Percentiles rank a stretch among this genome's conserved stretches.
These are phyloP conservation scores for Mobula birostris DNA, from an alignment of 2,113 vertebrate genomes.

Conservation along the genomic window DNA sequence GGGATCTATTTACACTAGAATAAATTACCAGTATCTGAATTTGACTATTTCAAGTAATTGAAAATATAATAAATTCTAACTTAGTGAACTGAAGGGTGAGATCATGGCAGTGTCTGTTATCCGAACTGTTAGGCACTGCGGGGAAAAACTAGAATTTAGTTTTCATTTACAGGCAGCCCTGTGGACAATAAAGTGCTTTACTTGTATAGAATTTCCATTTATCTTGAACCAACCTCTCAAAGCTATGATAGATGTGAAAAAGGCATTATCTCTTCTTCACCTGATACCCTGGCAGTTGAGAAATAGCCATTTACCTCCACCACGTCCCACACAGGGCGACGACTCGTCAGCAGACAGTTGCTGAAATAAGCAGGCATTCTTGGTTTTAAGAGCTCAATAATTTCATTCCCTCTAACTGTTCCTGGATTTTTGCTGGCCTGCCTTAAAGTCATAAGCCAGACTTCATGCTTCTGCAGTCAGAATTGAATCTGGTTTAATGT, in stretches of 20 bases:
- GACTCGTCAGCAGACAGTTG: conserved; percentile 7
- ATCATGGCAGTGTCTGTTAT: conserved; percentile 48
- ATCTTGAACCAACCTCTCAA: conserved; percentile 57
- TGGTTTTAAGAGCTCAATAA: not conserved
- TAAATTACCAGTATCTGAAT: not conserved
- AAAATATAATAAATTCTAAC: conserved; percentile 16
- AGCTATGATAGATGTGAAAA: conserved; percentile 53
- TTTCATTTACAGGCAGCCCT: conserved; percentile 45
- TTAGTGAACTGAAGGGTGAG: conserved; percentile 41
- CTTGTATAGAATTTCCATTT: conserved; percentile 53
- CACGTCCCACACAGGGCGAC: conserved; percentile 35
- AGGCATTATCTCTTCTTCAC: conserved; percentile 45
- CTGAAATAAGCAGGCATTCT: not conserved
- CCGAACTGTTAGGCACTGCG: conserved; percentile 46
- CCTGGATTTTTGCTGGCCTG: not conserved
- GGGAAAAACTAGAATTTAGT: conserved; percentile 47
- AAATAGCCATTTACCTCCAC: conserved; percentile 41
- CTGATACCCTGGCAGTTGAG: conserved; percentile 40
- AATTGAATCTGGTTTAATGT: no score
- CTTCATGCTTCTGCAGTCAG: not conserved
- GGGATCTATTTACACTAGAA: not conserved
- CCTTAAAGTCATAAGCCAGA: not conserved
- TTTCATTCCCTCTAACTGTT: not conserved
- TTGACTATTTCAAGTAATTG: conserved; percentile 17
- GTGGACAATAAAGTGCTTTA: conserved; percentile 45